Percentiles rank a stretch among this genome's conserved stretches.
phyloP scores from a whole-genome alignment of 92 coral and sea anemone species.

The Virgularia gustaviana region DNA sequence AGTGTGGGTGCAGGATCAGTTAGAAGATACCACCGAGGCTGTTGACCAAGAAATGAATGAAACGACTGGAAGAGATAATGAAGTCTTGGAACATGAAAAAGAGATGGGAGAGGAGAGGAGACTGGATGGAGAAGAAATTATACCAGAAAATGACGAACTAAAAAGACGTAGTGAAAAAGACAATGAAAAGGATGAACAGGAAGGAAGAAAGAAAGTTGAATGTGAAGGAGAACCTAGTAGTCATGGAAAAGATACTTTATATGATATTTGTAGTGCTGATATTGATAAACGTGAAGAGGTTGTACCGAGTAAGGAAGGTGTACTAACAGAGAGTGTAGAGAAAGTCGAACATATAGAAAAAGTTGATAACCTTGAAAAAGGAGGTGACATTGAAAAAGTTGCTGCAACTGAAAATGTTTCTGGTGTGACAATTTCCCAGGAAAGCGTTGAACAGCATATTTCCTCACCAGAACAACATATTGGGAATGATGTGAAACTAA shows the following conservation, averaged over 20 bases:
- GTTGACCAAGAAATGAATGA: neutral
- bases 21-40: no score
- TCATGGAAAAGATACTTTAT: conserved; percentile 23
- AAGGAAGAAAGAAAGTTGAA: neutral
- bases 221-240: neutral
- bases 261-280: neutral
- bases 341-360: conserved; percentile 5
- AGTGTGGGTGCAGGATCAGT: no score
- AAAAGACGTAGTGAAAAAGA: neutral
- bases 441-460: no score
- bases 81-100: neutral
- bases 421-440: neutral
- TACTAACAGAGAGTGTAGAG: no score
- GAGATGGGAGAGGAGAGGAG: neutral
- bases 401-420: neutral
- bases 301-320: neutral
- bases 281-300: neutral
- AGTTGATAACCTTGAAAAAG: neutral
- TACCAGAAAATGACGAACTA: neutral
- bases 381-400: neutral
- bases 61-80: neutral
- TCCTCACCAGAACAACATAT: no score
- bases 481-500: no score
- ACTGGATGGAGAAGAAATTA: neutral
- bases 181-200: neutral